These are phyloP conservation scores for Acanthaster planci DNA, from an alignment of 35 echinoderm and acorn worm species.

Conservation along the genomic window DNA sequence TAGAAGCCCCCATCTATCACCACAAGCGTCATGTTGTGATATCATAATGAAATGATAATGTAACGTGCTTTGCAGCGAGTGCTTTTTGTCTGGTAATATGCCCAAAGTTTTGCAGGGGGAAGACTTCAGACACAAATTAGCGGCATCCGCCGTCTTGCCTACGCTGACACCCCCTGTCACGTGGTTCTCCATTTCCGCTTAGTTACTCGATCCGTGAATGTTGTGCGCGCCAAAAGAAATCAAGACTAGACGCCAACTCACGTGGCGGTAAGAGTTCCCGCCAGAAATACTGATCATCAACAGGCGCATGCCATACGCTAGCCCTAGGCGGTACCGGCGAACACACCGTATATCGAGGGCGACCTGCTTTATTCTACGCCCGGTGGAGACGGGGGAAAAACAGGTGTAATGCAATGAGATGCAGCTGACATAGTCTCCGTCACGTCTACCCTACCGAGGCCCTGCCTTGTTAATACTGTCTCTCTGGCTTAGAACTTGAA, in stretches of 20 bases:
- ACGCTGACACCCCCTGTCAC: not conserved
- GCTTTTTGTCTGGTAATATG: no score
- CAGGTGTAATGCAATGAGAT: conserved; percentile 26
- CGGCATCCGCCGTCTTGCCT: conserved; percentile 4
- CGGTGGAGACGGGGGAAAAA: not conserved
- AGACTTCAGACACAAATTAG: not conserved
- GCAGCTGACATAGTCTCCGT: not conserved
- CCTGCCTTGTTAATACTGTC: not conserved
- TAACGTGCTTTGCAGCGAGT: no score
- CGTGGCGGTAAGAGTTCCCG: not conserved
- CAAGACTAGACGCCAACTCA: not conserved
- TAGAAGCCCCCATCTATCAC: no score
- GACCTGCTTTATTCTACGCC: no score
- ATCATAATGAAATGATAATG: no score
- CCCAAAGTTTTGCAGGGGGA: not conserved
- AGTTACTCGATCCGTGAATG: conserved; percentile 10
- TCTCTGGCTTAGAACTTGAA: not conserved
- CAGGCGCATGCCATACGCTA: not conserved
- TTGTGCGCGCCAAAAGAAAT: not conserved
- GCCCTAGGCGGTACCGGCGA: conserved; percentile 8
- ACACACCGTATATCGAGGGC: not conserved
- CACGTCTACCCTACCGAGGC: not conserved
- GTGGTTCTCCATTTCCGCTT: conserved; percentile 18
- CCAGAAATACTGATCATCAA: not conserved
- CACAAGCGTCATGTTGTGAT: no score